phyloP scores from a whole-genome alignment of 30 jellyfish, hydroid and myxozoan genomes.

The Euphysa ruthae region DNA sequence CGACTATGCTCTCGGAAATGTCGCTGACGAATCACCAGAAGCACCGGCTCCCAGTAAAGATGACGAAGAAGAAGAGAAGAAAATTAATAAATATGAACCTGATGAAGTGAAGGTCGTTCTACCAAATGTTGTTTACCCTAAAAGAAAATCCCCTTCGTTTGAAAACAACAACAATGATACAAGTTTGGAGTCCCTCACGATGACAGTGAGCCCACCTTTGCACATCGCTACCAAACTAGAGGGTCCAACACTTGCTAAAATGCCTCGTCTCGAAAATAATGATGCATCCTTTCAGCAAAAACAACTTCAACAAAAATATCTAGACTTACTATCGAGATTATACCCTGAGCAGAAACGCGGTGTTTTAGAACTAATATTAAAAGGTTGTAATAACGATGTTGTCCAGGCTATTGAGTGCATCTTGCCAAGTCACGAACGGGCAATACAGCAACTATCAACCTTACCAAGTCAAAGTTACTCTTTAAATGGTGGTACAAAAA shows the following conservation, averaged over 20 bases:
- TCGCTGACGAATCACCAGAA: conserved; percentile 11
- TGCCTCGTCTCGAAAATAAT: conserved; percentile 62
- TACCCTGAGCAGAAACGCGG: conserved; percentile 96
- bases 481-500: neutral
- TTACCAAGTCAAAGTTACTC: conserved; percentile 76
- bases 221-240: conserved; percentile 19
- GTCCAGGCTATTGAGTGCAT: conserved; percentile 97
- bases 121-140: neutral
- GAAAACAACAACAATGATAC: neutral
- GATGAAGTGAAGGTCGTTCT: neutral
- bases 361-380: conserved; percentile 76
- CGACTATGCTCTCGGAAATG: conserved; percentile 2
- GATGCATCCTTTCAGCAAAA: conserved; percentile 60
- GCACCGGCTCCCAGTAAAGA: neutral
- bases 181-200: neutral
- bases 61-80: neutral
- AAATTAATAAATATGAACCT: neutral
- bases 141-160: conserved; percentile 22
- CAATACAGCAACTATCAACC: conserved; percentile 74
- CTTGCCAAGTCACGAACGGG: conserved; percentile 96
- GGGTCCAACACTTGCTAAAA: conserved; percentile 69
- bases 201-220: too few species aligned
- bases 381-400: conserved; percentile 92
- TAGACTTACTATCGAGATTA: conserved; percentile 64
- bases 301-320: conserved; percentile 59